Percentiles rank a stretch among this genome's conserved stretches.
Evolutionary conservation across 1,140 invertebrate species (phyloP).

Genomic region (Sitobion miscanthi): DNA sequence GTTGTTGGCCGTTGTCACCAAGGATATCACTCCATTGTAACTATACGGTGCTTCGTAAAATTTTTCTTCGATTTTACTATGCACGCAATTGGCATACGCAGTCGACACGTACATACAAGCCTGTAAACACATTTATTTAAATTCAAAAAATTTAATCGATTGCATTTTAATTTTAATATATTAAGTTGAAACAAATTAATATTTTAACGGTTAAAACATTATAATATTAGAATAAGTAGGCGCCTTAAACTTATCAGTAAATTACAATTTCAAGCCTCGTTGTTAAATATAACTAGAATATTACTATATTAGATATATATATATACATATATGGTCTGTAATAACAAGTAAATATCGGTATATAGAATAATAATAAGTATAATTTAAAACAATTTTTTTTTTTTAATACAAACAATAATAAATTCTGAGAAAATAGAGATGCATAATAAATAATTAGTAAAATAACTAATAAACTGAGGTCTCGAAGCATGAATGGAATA

Average conservation of each 20-base stretch:
- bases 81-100: conserved; percentile 72
- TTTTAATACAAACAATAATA: background rate
- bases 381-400: background rate
- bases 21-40: conserved; percentile 57
- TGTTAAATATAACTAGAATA: background rate
- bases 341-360: background rate
- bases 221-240: background rate
- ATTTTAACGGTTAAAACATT: background rate
- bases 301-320: background rate
- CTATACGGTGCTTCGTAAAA: conserved; percentile 57
- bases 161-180: background rate
- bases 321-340: background rate
- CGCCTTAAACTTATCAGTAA: background rate
- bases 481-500: background rate
- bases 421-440: background rate
- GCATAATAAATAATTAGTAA: too few species aligned
- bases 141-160: background rate
- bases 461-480: too few species aligned
- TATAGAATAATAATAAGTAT: background rate
- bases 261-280: background rate
- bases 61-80: conserved; percentile 65
- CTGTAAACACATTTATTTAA: background rate
- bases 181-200: background rate
- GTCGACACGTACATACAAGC: conserved; percentile 69
- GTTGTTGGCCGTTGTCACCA: conserved; percentile 61